These are phyloP conservation scores for Ectemnius lituratus DNA, from an alignment of 2,888 invertebrate species.

Conservation along the genomic window DNA sequence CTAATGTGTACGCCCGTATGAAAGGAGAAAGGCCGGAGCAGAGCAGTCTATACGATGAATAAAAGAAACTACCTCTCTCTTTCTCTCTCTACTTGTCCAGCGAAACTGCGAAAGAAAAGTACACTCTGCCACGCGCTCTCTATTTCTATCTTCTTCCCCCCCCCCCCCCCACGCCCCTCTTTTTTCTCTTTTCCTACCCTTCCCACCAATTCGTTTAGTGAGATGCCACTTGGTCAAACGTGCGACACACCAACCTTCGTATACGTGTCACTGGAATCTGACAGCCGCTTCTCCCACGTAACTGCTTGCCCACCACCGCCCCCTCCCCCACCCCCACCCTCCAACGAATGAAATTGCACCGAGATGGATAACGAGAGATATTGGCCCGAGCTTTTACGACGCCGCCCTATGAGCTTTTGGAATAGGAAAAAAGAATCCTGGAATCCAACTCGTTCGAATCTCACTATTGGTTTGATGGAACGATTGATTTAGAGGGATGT, in stretches of 20 bases:
- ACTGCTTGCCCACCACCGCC: no score
- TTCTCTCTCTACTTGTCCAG: not conserved
- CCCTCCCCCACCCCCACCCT: no score
- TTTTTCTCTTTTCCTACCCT: conserved; percentile 18
- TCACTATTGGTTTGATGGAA: no score
- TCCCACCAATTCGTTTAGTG: conserved; percentile 16
- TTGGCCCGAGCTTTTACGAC: not conserved
- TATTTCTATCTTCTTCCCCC: conserved; percentile 20
- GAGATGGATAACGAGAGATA: no score
- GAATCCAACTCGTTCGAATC: no score
- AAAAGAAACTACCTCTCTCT: conserved; percentile 20
- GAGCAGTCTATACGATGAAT: conserved; percentile 24
- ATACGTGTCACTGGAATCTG: conserved; percentile 26
- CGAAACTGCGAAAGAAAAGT: conserved; percentile 35
- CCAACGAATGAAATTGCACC: no score
- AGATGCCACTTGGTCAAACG: conserved; percentile 34
- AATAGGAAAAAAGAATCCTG: not conserved
- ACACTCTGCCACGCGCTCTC: conserved; percentile 12
- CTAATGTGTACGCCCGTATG: conserved; percentile 53
- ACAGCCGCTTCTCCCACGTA: not conserved
- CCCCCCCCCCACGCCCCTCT: conserved; percentile 39
- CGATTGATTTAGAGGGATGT: no score
- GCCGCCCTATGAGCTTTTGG: not conserved
- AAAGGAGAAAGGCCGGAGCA: conserved; percentile 44
- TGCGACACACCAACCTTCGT: conserved; percentile 4